A percentile compares a stretch with the other conserved stretches of the same genome.
Conservation (phyloP, 1,140 invertebrate genomes). For the Lycorma delicatula region DNA sequence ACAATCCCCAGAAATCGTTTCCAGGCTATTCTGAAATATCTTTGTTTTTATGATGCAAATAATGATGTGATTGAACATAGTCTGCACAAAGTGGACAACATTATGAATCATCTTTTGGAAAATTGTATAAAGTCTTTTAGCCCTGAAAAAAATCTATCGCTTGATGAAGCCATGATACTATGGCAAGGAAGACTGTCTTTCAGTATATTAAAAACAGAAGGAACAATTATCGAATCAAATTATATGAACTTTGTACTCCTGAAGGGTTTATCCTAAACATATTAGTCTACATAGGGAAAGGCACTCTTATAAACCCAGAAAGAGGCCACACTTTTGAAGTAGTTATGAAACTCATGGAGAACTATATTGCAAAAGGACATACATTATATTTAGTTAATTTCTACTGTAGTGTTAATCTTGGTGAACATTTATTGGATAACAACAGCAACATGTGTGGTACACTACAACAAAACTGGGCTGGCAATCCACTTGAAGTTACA, state of each 20-base stretch:
- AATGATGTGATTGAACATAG: background rate
- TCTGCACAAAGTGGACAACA: slow-evolving; percentile 2
- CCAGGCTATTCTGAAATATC: background rate
- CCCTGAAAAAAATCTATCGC: slow-evolving; percentile 10
- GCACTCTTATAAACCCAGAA: background rate
- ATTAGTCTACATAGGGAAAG: slow-evolving; percentile 6
- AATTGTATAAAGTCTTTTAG: slow-evolving; percentile 12
- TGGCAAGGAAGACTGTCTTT: slow-evolving; percentile 10
- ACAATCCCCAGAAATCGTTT: slow-evolving; percentile 7
- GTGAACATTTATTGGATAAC: slow-evolving; percentile 22
- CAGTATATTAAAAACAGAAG: slow-evolving; percentile 11
- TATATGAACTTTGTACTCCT: slow-evolving; percentile 10
- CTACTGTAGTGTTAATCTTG: slow-evolving; percentile 24
- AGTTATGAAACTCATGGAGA: slow-evolving; percentile 20
- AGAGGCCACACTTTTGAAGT: slow-evolving; percentile 5
- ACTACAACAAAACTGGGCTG: slow-evolving; percentile 22
- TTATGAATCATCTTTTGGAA: slow-evolving; percentile 3
- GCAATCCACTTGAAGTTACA: slow-evolving; percentile 22
- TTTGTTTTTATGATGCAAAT: slow-evolving; percentile 9
- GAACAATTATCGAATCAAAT: background rate
- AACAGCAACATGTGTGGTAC: slow-evolving; percentile 25
- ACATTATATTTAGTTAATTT: slow-evolving; percentile 23
- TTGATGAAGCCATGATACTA: slow-evolving; percentile 8
- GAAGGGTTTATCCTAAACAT: slow-evolving; percentile 11
- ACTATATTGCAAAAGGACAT: slow-evolving; percentile 37